Evolutionary conservation across 2,888 invertebrate species (phyloP).

Genomic region (Clitarchus hookeri): DNA sequence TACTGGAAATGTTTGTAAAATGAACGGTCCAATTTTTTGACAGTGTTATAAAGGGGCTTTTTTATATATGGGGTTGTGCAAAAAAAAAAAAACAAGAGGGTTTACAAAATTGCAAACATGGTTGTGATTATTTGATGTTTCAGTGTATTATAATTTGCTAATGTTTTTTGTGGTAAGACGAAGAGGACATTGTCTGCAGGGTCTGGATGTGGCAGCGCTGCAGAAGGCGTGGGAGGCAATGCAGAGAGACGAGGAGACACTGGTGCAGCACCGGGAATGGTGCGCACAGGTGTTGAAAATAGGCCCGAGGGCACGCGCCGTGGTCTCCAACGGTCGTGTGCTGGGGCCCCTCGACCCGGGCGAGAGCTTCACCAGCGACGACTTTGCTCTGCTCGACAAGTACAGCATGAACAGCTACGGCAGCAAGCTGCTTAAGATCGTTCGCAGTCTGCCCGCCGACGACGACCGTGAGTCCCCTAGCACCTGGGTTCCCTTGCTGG

Average conservation of each 20-base stretch:
- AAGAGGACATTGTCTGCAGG: conserved; percentile 23
- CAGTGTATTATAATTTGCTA: neutral
- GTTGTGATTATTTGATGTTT: conserved; percentile 4
- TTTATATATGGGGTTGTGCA: too few species aligned
- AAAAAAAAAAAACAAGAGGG: too few species aligned
- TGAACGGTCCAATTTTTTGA: too few species aligned
- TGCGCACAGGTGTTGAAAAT: conserved; percentile 73
- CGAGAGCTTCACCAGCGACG: conserved; percentile 83
- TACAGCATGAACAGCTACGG: conserved; percentile 65
- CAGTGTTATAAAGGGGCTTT: too few species aligned
- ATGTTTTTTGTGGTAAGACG: neutral
- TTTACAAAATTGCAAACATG: too few species aligned
- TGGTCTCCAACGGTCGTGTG: conserved; percentile 87
- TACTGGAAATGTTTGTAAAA: too few species aligned
- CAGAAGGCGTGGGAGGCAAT: conserved; percentile 10
- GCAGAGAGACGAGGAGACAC: neutral
- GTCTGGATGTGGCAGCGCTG: conserved; percentile 31
- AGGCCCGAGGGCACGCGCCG: conserved; percentile 66
- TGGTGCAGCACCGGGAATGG: conserved; percentile 62
- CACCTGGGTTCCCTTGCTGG: too few species aligned
- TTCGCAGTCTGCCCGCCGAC: conserved; percentile 56
- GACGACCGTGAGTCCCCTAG: conserved; percentile 52
- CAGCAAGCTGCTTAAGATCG: conserved; percentile 70
- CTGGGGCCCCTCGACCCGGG: conserved; percentile 77
- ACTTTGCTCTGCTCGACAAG: conserved; percentile 87